phyloP scores from a whole-genome alignment of 2,888 invertebrate species.

The Lithosia quadra region DNA sequence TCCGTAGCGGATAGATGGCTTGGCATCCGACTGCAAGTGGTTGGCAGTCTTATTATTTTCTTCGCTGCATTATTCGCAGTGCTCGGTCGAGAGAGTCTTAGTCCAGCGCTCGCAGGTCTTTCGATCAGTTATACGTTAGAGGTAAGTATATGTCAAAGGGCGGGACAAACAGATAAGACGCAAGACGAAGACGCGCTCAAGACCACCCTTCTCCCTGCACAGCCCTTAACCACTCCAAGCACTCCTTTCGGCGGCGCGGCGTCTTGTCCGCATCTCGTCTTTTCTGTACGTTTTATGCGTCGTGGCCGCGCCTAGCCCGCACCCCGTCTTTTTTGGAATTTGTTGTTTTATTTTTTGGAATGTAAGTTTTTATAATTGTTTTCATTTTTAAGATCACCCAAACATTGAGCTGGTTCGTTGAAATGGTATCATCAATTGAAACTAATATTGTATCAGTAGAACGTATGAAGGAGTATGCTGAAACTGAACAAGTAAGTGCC shows the following conservation, averaged over 20 bases:
- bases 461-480: constrained; percentile 98
- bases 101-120: constrained; percentile 94
- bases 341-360: too few relatives aligned
- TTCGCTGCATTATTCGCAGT: constrained; percentile 98
- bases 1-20: constrained; percentile 98
- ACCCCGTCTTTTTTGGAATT: too few relatives aligned
- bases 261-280: too few relatives aligned
- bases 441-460: constrained; percentile 99
- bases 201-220: too few relatives aligned
- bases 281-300: too few relatives aligned
- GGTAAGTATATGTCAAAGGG: too few relatives aligned
- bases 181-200: too few relatives aligned
- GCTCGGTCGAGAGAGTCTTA: constrained; percentile 89
- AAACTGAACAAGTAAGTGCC: constrained; percentile 89
- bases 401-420: constrained; percentile 97
- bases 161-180: too few relatives aligned
- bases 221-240: too few relatives aligned
- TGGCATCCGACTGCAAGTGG: constrained; percentile 97
- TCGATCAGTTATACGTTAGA: constrained; percentile 96
- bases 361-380: too few relatives aligned
- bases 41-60: constrained; percentile 98
- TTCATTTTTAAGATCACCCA: constrained; percentile 98
- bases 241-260: too few relatives aligned
- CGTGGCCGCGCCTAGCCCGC: too few relatives aligned
- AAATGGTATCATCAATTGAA: constrained; percentile 98